phyloP scores from a whole-genome alignment of 2,113 vertebrate species.

The Sphyrna mokarran region DNA sequence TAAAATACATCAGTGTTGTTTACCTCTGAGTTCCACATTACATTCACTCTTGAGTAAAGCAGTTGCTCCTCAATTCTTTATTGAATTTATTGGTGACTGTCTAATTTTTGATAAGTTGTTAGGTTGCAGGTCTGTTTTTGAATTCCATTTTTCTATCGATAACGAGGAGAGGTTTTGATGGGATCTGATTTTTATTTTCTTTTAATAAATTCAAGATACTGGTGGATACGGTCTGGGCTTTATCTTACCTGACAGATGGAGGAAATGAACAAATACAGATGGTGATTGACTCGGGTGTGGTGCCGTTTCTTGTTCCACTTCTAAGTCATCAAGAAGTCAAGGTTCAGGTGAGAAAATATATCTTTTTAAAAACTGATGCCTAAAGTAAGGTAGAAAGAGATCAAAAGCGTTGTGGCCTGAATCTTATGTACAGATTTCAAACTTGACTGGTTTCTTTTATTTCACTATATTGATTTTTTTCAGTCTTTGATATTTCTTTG shows the following conservation, averaged over 20 bases:
- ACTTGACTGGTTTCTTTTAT: background rate
- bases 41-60: background rate
- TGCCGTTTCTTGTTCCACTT: slow-evolving; percentile 93
- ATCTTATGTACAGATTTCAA: background rate
- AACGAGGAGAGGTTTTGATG: background rate
- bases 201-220: slow-evolving; percentile 69
- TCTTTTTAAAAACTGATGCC: background rate
- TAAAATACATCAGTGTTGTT: background rate
- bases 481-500: background rate
- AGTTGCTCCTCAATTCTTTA: background rate
- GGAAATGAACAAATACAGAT: slow-evolving; percentile 99
- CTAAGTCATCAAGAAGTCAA: slow-evolving; percentile 98
- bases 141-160: background rate
- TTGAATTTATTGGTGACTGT: no score
- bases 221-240: slow-evolving; percentile 98
- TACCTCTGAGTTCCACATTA: background rate
- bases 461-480: background rate
- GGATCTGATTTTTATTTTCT: background rate
- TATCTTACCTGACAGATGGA: slow-evolving; percentile 95
- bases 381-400: background rate
- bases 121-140: slow-evolving; percentile 28
- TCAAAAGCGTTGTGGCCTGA: background rate
- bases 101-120: background rate
- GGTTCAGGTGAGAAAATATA: slow-evolving; percentile 78
- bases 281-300: slow-evolving; percentile 97